Evolutionary conservation across 2,113 vertebrate species (phyloP).

Genomic region (Leuciscus idus): DNA sequence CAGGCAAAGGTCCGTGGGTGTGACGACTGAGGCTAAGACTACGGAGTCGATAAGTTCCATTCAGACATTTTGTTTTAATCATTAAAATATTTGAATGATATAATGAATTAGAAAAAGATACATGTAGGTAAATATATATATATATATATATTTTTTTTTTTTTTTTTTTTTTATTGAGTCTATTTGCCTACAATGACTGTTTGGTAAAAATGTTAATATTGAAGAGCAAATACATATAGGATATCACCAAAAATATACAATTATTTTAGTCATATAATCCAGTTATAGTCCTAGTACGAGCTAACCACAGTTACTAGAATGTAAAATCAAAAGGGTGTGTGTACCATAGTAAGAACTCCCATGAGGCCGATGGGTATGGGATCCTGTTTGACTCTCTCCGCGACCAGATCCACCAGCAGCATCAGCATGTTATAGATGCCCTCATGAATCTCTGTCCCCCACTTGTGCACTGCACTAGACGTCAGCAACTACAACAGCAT

Average conservation of each 20-base stretch:
- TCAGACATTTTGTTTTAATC: no score
- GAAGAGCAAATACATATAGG: neutral
- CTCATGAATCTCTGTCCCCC: slow-evolving; percentile 98
- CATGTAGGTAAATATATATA: no score
- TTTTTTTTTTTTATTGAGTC: no score
- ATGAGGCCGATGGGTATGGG: slow-evolving; percentile 91
- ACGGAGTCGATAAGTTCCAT: no score
- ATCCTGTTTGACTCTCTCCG: slow-evolving; percentile 95
- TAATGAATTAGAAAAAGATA: no score
- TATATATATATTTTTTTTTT: no score
- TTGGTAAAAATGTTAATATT: neutral
- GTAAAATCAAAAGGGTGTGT: neutral
- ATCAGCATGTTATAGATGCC: slow-evolving; percentile 99
- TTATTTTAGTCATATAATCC: neutral
- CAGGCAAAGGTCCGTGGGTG: no score
- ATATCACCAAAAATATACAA: neutral
- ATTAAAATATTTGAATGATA: no score
- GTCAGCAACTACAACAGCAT: slow-evolving; percentile 83
- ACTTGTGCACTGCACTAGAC: slow-evolving; percentile 97
- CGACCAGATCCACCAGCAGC: slow-evolving; percentile 94
- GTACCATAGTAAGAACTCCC: slow-evolving; percentile 93
- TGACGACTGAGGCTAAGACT: no score
- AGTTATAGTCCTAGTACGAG: neutral
- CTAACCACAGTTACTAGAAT: neutral
- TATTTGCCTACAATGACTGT: neutral